phyloP scores from a whole-genome alignment of 2,888 invertebrate species.

The Torymus tubicola region DNA sequence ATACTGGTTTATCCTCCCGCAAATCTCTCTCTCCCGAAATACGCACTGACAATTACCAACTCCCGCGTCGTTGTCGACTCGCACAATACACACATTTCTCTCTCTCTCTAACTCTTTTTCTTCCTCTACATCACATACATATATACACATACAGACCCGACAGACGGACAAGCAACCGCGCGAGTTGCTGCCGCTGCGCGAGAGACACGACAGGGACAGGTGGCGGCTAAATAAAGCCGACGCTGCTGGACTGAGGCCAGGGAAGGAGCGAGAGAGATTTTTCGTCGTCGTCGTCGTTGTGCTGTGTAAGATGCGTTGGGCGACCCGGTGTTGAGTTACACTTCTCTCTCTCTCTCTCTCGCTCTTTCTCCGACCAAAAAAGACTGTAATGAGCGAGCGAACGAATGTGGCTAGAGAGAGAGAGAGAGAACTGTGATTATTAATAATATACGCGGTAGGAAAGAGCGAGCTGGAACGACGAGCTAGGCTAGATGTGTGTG shows the following conservation, averaged over 20 bases:
- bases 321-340: conserved; percentile 67
- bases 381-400: conserved; percentile 41
- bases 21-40: no score
- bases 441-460: conserved; percentile 48
- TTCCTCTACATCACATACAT: background rate
- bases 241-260: conserved; percentile 73
- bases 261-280: conserved; percentile 62
- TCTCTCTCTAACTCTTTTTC: no score
- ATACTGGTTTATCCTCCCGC: no score
- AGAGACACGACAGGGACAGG: conserved; percentile 74
- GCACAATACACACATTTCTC: no score
- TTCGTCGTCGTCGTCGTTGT: background rate
- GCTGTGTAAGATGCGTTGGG: background rate
- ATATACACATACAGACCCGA: background rate
- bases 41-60: no score
- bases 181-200: background rate
- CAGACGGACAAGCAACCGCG: conserved; percentile 13
- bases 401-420: background rate
- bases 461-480: no score
- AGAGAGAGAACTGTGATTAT: conserved; percentile 18
- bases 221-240: conserved; percentile 76
- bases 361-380: conserved; percentile 33
- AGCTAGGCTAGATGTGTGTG: no score
- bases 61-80: no score
- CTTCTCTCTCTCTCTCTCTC: conserved; percentile 32